Evolutionary conservation across 1,140 invertebrate species (phyloP), one percentile per base, ranked within the genome.

Genomic region (Drosophila teissieri): DNA sequence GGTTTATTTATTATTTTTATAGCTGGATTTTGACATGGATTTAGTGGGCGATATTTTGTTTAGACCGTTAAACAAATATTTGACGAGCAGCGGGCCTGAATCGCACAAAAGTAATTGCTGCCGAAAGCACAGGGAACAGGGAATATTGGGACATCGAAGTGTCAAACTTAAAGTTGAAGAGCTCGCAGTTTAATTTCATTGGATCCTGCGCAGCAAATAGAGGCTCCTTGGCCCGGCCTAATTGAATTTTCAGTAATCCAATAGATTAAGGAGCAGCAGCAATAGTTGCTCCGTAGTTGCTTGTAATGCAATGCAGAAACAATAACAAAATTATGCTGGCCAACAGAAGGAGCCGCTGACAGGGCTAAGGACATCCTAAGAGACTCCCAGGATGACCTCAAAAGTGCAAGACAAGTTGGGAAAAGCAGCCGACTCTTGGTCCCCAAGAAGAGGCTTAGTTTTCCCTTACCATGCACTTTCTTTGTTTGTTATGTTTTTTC

Each of bases 181-280:
- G 45, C 60, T 69, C 34, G 61, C 75, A 72, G 52, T 77, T 83
- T 89, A 88, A 89, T 88, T 83, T 73, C 81, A 80, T 89, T 89
- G 58, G 27, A 49, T 11, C 8, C 49, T 37, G 46, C 22, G 6
- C 27, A 77, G 51, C 57, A 39, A 45, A 44, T 63, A 62, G 48
- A 37, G 58, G 53, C 65, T 57, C 83, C 70, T 82, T 78, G 78
- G 83, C 62, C 70, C 46, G 48, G 51, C 63, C 63, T 83, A 88
- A 88, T 88, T 89, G 79, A 86, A 67, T 88, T 86, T 83, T 40
- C 79, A 64, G 84, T 88, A 88, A 88, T 88, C 84, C 63, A 88
- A 88, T 88, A 83, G 83, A 88, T 88, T 88, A 88, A 54, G 79
- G 45, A 44, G 72, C 65, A 79, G 65, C 82, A 74, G 78, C 56